These are phyloP conservation scores for Babyrousa celebensis DNA, from an alignment of 2,797 vertebrate species.

Conservation along the genomic window DNA sequence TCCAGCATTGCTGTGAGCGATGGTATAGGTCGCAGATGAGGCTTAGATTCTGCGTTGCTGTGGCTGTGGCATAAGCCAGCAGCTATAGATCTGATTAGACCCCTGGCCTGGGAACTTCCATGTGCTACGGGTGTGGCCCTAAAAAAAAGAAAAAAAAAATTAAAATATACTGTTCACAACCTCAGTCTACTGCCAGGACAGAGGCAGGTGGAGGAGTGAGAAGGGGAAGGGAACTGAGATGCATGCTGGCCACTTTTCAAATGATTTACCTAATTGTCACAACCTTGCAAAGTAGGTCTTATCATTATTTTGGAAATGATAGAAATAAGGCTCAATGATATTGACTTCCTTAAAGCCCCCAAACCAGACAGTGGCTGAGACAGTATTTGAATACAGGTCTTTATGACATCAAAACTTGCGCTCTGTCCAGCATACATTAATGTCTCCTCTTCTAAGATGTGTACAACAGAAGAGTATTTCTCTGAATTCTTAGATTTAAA, in stretches of 20 bases:
- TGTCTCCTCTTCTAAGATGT: background rate
- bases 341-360: background rate
- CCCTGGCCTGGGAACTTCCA: too few species aligned
- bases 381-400: slow-evolving; percentile 6
- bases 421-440: background rate
- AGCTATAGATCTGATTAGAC: too few species aligned
- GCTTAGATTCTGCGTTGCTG: too few species aligned
- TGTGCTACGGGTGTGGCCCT: too few species aligned
- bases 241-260: background rate
- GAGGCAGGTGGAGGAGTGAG: background rate
- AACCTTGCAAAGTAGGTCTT: background rate
- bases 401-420: background rate
- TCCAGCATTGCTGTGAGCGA: too few species aligned
- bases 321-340: background rate
- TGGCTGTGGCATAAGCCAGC: too few species aligned
- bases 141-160: too few species aligned
- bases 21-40: too few species aligned
- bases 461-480: background rate
- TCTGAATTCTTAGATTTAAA: slow-evolving; percentile 35
- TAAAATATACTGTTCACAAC: background rate
- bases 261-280: background rate
- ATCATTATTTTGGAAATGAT: background rate
- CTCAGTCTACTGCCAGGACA: background rate
- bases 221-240: background rate
- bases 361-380: background rate